Evolutionary conservation across 2,888 invertebrate genomes (phyloP), one percentile per base, ranked within the genome.

Genomic region (Furcula furcula): DNA sequence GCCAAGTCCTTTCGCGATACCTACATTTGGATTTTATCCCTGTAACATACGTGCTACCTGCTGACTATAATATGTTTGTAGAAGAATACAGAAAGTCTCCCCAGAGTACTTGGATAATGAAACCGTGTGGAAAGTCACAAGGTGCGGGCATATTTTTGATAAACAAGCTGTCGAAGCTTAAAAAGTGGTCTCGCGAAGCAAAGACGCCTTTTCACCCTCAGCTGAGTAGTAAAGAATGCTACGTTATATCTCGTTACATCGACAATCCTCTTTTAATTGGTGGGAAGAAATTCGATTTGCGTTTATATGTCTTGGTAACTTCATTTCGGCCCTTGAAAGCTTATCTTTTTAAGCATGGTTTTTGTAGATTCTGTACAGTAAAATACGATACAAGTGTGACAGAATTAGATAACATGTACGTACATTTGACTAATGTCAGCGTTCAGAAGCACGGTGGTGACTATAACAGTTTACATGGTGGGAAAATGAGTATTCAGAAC

Each of bases 391-490:
- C 94, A 0, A 96, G 94, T 72, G 94, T 95, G 15, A 94, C 94
- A 23, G 96, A 96, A 76, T 78, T 96, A 58, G 97, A 97, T 76
- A 98, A 96, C 75, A 96, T 97, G 94, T 98, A 97, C 67, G 96
- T 98, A 34, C 98, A 98, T 88, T 91, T 98, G 46, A 98, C 98
- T 9, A 98, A 98, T 79, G 98, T 98, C 1, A 98, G 98, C 37
- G 97, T 99, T 9, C 98, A 99, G 80, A 98, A 97, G 75, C 97
- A 97, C 68, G 98, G 98, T 51, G 96, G 96, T 30, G 98, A 98
- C 76, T 98, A 98, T 75, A 98, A 98, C 78, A 94, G 93, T 53
- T 90, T 97, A 35, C 98, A 98, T 65, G 98, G 98, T 9, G 98
- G 98, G 1, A 98, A 98, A 89, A 93, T 98, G 92, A 97, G 96